These are phyloP conservation scores for Propithecus perrieri DNA, from an alignment of 2,797 vertebrate genomes.

Conservation along the genomic window DNA sequence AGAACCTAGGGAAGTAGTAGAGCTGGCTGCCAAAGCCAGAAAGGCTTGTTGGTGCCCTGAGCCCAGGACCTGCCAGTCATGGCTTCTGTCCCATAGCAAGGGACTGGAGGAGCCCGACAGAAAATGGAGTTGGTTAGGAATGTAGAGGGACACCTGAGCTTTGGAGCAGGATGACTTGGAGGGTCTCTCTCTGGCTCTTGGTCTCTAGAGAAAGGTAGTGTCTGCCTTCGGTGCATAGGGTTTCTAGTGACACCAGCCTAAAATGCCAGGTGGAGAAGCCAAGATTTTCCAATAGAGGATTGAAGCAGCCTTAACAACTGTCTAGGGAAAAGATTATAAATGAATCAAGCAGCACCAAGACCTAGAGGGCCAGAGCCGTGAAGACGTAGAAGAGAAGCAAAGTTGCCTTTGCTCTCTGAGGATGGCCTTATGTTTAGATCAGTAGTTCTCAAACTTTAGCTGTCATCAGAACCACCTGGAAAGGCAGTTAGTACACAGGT, in stretches of 20 bases:
- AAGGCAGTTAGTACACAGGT: background rate
- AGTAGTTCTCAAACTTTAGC: background rate
- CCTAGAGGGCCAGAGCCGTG: background rate
- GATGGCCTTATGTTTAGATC: background rate
- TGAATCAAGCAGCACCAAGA: background rate
- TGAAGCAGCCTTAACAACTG: background rate
- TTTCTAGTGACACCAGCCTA: background rate
- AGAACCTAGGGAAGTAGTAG: background rate
- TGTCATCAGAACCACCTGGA: background rate
- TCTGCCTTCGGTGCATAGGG: background rate
- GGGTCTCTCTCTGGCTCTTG: background rate
- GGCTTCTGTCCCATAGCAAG: background rate
- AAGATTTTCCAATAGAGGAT: background rate
- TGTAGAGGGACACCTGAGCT: background rate
- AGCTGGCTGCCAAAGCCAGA: background rate
- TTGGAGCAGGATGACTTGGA: background rate
- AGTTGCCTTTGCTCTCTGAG: background rate
- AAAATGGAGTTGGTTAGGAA: background rate
- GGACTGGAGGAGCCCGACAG: background rate
- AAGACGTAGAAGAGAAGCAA: background rate
- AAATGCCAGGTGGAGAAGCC: background rate
- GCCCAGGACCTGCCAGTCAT: background rate
- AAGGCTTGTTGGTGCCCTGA: background rate
- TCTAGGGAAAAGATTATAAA: background rate
- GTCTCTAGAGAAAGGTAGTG: background rate